These are phyloP conservation scores for Spilosoma lubricipeda DNA, from an alignment of 2,888 invertebrate genomes.

Conservation along the genomic window DNA sequence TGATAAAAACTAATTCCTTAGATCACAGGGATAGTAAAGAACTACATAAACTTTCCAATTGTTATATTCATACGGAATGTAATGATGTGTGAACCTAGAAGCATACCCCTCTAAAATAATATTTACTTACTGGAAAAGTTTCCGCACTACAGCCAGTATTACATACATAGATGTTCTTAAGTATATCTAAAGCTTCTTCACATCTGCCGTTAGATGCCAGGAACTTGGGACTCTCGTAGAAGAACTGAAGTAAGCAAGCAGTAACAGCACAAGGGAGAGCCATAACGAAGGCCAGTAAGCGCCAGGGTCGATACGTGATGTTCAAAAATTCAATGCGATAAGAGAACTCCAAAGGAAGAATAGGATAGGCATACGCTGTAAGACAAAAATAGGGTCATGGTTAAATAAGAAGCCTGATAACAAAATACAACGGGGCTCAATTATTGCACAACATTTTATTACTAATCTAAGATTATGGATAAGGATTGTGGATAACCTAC, in stretches of 20 bases:
- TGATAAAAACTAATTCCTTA: too few relatives aligned
- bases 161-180: slow-evolving; percentile 73
- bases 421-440: neutral
- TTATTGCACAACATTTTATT: neutral
- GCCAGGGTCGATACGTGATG: slow-evolving; percentile 90
- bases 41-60: neutral
- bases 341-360: slow-evolving; percentile 87
- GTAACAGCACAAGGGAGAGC: slow-evolving; percentile 88
- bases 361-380: slow-evolving; percentile 88
- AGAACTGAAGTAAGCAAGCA: slow-evolving; percentile 84
- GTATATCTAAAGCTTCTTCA: slow-evolving; percentile 85
- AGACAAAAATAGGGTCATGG: neutral
- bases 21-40: neutral
- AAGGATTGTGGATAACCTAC: neutral
- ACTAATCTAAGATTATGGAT: neutral
- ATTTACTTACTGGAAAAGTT: slow-evolving; percentile 73
- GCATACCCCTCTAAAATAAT: neutral
- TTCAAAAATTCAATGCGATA: slow-evolving; percentile 77
- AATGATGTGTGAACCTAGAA: too few relatives aligned
- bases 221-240: slow-evolving; percentile 94
- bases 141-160: slow-evolving; percentile 73
- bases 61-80: neutral
- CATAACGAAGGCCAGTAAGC: slow-evolving; percentile 89
- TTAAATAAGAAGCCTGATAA: neutral
- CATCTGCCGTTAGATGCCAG: slow-evolving; percentile 86